Percentiles rank a stretch among this genome's conserved stretches.
Conservation (phyloP, 2,113 vertebrate genomes). For the Myiagra hebetior region DNA sequence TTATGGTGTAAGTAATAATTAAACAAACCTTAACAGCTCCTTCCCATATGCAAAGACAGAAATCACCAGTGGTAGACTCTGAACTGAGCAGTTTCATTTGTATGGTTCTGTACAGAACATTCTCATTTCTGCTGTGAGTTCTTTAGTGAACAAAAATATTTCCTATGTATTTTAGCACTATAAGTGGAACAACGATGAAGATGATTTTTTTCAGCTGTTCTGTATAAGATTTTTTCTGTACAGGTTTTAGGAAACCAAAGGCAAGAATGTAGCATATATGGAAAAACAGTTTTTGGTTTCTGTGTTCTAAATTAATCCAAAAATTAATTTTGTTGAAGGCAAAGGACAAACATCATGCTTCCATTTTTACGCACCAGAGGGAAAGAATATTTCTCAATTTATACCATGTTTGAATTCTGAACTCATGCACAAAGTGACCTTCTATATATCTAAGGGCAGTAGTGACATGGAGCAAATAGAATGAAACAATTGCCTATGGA, state of each 20-base stretch:
- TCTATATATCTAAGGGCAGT: not conserved
- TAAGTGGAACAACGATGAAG: not conserved
- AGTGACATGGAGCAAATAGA: not conserved
- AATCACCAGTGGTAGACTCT: not conserved
- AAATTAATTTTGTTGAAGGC: not conserved
- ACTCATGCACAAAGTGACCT: not conserved
- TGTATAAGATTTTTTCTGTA: not conserved
- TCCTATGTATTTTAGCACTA: not conserved
- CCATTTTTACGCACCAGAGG: not conserved
- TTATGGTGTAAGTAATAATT: constrained; percentile 44
- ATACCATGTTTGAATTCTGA: not conserved
- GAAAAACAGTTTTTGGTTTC: not conserved
- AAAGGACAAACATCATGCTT: not conserved
- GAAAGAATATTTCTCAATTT: not conserved
- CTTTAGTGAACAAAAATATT: not conserved
- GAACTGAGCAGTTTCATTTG: not conserved
- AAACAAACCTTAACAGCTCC: constrained; percentile 40
- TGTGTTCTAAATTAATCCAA: not conserved
- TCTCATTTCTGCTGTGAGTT: not conserved
- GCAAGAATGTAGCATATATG: not conserved
- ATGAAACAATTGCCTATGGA: not conserved
- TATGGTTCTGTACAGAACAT: not conserved
- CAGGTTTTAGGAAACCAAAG: not conserved
- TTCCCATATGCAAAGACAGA: constrained; percentile 3
- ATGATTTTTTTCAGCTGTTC: not conserved